Base-by-base conservation (phyloP, 2,888 invertebrate species). In the Platycheirus rosarum region DNA sequence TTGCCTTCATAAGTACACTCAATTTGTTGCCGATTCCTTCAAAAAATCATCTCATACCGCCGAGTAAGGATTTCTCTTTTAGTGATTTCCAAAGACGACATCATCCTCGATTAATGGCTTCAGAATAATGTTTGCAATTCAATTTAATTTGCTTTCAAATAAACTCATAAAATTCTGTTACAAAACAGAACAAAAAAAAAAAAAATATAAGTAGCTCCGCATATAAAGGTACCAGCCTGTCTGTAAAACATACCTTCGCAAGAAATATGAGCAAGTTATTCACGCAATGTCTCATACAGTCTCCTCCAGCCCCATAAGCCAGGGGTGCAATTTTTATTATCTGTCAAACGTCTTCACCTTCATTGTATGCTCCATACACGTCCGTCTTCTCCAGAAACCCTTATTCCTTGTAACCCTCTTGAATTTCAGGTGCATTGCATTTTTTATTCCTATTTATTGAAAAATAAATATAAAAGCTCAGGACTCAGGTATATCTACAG, bases 311-410 rank as follows among this genome's bases (percentile, higher is more conserved):
- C 29, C 29, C 26, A 26, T 4, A 2, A 13, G 14, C 8, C 7
- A 26, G 44, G 60, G 55, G 35, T 77, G 77, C 65, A 77, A 14
- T 70, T 60, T 51, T 60, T 65, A 77, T 51, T 65, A 57, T 60
- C 29, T 65, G 18, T 29, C 44, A 35, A 77, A 60, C 20, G 65
- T 60, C 40, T 40, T 49, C 29, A 4, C 20, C 40, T 13, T 69
- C 40, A 14, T 13, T 13, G 3, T 60, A 23, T 1, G 1, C 1
- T 40, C 20, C 20, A 14, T 57, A 14, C 8, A 7, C 4, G 23
- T 32, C 29, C 8, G 1, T 32, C 3, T 5, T 32, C 8, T 32
- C 29, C 1, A 5, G 1, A 32, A 6, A 32, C 8, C 29, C 8
- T 32, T 32, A 26, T 26, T 29, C 11, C 4, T 60, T 6, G 29